Conservation (phyloP, 2,113 vertebrate genomes). For the Nanorana parkeri region DNA sequence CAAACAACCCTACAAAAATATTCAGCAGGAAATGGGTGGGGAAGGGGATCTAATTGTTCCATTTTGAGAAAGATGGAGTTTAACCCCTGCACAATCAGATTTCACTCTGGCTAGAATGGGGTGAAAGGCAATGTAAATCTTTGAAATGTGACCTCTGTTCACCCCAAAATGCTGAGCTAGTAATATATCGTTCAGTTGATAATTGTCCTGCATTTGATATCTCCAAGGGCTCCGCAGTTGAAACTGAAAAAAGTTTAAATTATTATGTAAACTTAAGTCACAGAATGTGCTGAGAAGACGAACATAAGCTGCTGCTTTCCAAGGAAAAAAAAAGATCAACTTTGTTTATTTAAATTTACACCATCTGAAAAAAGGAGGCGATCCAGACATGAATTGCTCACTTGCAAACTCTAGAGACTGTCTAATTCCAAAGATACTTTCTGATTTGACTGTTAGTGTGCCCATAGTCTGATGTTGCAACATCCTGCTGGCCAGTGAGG, state of each 20-base stretch:
- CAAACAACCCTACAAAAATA: constrained; percentile 50
- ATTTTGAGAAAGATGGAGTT: constrained; percentile 29
- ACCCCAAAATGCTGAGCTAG: neutral
- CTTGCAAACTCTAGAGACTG: constrained; percentile 4
- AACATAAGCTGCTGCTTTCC: constrained; percentile 12
- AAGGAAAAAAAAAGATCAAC: neutral
- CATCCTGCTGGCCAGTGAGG: constrained; percentile 9
- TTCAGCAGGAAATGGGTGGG: constrained; percentile 40
- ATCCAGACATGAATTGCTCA: constrained; percentile 1
- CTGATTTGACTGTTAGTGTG: constrained; percentile 9
- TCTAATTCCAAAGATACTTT: constrained; percentile 3
- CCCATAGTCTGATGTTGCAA: neutral
- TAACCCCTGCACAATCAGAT: constrained; percentile 21
- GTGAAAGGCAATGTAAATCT: too few species aligned
- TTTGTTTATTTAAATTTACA: constrained; percentile 29
- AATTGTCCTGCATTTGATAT: neutral
- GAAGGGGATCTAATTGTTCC: constrained; percentile 48
- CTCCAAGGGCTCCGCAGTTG: neutral
- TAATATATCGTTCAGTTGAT: neutral
- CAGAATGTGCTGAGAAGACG: neutral
- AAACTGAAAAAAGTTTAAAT: constrained; percentile 21
- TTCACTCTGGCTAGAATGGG: too few species aligned
- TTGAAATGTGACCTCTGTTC: too few species aligned
- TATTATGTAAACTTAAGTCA: constrained; percentile 22
- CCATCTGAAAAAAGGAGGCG: constrained; percentile 29